Conservation (phyloP, 2,888 invertebrate species). For the Stramonita haemastoma region DNA sequence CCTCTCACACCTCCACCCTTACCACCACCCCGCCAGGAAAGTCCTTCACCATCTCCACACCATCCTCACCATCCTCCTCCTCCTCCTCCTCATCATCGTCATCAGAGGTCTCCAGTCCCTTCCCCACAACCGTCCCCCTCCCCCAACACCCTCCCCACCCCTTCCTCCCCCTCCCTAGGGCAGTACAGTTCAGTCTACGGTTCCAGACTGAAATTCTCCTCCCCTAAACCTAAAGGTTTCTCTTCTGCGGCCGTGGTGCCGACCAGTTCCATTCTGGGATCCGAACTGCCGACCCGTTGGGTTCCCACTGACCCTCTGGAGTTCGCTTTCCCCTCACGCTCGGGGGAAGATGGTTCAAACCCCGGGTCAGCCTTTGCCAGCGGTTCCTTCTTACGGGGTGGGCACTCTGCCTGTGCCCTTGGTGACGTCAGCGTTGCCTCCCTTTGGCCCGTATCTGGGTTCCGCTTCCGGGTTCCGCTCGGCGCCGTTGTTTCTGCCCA, state of each 20-base stretch:
- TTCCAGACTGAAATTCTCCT: neutral
- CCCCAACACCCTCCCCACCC: neutral
- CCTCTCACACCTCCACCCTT: neutral
- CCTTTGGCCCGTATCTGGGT: conserved; percentile 26
- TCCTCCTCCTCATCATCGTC: neutral
- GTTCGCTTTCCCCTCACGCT: neutral
- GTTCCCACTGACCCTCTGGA: neutral
- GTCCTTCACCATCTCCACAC: neutral
- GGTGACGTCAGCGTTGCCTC: neutral
- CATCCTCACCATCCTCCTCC: neutral
- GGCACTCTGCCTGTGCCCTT: neutral
- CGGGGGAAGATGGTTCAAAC: neutral
- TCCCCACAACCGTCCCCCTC: neutral
- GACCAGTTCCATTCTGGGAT: neutral
- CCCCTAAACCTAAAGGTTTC: neutral
- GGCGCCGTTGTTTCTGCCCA: conserved; percentile 19
- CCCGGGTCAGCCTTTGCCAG: neutral
- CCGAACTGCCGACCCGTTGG: neutral
- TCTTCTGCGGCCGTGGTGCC: neutral
- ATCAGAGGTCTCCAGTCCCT: neutral
- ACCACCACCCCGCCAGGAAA: neutral
- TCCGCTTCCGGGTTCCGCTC: conserved; percentile 13
- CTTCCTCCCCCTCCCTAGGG: neutral
- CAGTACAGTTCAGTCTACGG: neutral
- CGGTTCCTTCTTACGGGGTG: neutral